Evolutionary conservation across 2,113 vertebrate species (phyloP).

Genomic region (Solenodon paradoxus): DNA sequence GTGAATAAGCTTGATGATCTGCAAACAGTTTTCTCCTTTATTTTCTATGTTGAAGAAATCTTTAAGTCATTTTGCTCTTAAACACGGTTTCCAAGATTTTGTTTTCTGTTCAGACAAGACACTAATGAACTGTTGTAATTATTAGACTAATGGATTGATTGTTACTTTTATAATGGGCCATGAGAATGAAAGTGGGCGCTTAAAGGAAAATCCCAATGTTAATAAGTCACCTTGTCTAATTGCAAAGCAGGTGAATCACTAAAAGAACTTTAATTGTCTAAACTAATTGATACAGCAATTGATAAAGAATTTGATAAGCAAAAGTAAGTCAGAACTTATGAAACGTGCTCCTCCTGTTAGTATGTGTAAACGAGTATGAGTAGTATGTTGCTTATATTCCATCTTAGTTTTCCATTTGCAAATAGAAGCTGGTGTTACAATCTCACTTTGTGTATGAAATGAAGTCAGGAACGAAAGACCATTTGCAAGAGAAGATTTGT

Average conservation of each 20-base stretch:
- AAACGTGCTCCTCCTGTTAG: background rate
- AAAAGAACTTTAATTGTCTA: slow-evolving; percentile 44
- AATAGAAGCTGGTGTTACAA: background rate
- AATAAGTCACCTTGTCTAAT: slow-evolving; percentile 44
- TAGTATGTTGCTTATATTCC: background rate
- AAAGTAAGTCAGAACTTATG: background rate
- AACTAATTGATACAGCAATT: slow-evolving; percentile 35
- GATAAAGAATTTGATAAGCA: slow-evolving; percentile 26
- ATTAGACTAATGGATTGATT: slow-evolving; percentile 39
- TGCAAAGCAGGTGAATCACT: slow-evolving; percentile 22
- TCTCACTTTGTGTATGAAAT: background rate
- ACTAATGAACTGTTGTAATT: slow-evolving; percentile 33
- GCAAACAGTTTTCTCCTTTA: slow-evolving; percentile 58
- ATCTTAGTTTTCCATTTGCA: background rate
- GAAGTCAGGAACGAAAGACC: background rate
- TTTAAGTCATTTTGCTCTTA: slow-evolving; percentile 22
- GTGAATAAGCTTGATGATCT: slow-evolving; percentile 61
- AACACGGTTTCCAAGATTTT: background rate
- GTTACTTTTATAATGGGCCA: slow-evolving; percentile 35
- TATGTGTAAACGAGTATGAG: background rate
- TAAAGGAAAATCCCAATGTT: slow-evolving; percentile 33
- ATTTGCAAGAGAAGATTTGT: slow-evolving; percentile 35
- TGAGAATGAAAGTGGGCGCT: slow-evolving; percentile 23
- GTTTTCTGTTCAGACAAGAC: background rate
- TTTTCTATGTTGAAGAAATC: slow-evolving; percentile 51